Evolutionary conservation across 2,888 invertebrate genomes (phyloP).

Genomic region (Ditylenchus weischeri): DNA sequence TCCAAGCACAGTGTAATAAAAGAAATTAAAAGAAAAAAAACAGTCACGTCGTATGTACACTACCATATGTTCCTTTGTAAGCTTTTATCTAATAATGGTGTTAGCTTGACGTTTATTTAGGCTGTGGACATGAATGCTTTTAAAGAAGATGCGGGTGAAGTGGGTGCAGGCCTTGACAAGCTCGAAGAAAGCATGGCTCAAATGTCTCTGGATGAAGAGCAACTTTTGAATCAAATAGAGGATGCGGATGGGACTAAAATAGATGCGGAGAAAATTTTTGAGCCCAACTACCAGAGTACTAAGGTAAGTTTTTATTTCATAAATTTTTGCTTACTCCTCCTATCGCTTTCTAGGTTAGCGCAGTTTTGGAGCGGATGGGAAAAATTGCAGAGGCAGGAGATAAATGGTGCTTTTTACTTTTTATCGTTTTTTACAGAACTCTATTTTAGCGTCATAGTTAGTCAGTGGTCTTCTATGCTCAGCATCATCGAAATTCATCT

Average conservation of each 20-base stretch:
- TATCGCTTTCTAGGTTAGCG: slow-evolving; percentile 25
- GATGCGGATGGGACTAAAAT: slow-evolving; percentile 3
- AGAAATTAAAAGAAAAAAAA: too few relatives aligned
- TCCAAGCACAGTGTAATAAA: too few relatives aligned
- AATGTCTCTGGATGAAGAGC: slow-evolving; percentile 33
- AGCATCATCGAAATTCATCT: slow-evolving; percentile 72
- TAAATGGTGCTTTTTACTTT: slow-evolving; percentile 33
- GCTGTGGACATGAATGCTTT: slow-evolving; percentile 53
- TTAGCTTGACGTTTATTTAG: slow-evolving; percentile 11
- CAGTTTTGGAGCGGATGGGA: slow-evolving; percentile 33
- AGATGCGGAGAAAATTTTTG: slow-evolving; percentile 38
- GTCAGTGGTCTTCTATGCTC: slow-evolving; percentile 85
- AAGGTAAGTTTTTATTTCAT: slow-evolving; percentile 25
- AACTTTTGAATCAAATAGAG: slow-evolving; percentile 15
- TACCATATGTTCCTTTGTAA: too few relatives aligned
- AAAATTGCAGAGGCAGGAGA: slow-evolving; percentile 31
- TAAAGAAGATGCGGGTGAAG: slow-evolving; percentile 32
- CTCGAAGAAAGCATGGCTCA: slow-evolving; percentile 43
- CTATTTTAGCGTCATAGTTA: slow-evolving; percentile 69
- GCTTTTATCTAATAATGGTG: not conserved
- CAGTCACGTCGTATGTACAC: too few relatives aligned
- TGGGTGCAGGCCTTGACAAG: slow-evolving; percentile 18
- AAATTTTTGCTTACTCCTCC: not conserved
- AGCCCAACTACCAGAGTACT: slow-evolving; percentile 30
- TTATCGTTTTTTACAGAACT: not conserved